Base-by-base conservation (phyloP, 2,113 vertebrate species). In the Pyrgilauda ruficollis region DNA sequence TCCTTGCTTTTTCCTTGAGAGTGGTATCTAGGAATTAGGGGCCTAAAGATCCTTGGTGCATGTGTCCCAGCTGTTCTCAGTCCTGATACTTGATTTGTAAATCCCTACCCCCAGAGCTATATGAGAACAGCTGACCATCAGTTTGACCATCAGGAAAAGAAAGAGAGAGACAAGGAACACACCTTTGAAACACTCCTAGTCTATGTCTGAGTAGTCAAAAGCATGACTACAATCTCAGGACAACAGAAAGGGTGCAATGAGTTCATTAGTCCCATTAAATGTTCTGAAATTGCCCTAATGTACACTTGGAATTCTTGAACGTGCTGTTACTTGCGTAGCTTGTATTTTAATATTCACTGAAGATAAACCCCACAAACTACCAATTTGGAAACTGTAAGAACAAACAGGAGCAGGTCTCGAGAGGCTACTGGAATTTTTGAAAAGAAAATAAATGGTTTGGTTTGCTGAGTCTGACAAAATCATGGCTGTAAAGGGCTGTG, bases 51-150 rank as follows among this genome's bases (percentile, higher is more conserved):
- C 39, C 33, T 46, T 69, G 31, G 33, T 62, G 11, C 5, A 10
- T 35, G n/a, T 9, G 9, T 83, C 15, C 9, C 30, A 61, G 39
- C 28, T 15, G 1, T 46, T 73, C 49, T 80, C 33, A 76, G 49
- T 21, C 23, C 12, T 59, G 35, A 22, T 6, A 14, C 23, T 11
- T 77, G 20, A 30, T 77, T 68, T 81, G 5, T 64, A 73, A 84
- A 87, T 77, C 39, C 15, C 35, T 56, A 4, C 2, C 4, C 1
- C 16, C 1, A 1, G 33, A 68, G 8, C 4, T 8, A 15, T 5
- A 39, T 2, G 5, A 59, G 35, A 46, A 53, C 13, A 78, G 76
- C 15, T 20, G 30, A 30, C 13, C 11, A 52, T 37, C 26, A 79
- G 15, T 62, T 9, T 35, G 68, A 28, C 30, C 27, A 72, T 28